phyloP scores from a whole-genome alignment of 2,888 invertebrate species.

The Eupithecia subumbrata region DNA sequence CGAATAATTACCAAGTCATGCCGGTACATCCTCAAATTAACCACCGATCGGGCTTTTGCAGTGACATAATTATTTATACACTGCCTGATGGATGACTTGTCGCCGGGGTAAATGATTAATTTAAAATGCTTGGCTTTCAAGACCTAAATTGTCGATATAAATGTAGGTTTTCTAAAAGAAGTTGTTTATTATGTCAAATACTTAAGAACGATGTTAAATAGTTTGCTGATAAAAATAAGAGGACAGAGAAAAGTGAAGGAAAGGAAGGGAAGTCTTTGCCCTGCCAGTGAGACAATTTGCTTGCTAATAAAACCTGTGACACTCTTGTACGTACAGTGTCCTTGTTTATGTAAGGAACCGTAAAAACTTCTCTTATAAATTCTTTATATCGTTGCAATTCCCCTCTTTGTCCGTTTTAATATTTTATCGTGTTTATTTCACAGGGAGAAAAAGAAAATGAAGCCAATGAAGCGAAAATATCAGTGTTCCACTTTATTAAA shows the following conservation, averaged over 20 bases:
- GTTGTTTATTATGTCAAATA: too few relatives aligned
- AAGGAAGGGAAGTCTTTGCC: not conserved
- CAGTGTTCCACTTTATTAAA: constrained; percentile 9
- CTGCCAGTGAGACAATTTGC: not conserved
- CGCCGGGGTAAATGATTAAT: not conserved
- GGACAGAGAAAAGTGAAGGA: not conserved
- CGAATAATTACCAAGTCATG: not conserved
- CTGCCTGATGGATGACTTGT: too few relatives aligned
- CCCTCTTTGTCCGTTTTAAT: not conserved
- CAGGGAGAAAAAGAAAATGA: not conserved
- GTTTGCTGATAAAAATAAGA: too few relatives aligned
- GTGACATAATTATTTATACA: too few relatives aligned
- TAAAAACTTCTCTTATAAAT: constrained; percentile 5
- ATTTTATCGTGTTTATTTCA: constrained; percentile 14
- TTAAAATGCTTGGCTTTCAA: too few relatives aligned
- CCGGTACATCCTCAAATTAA: too few relatives aligned
- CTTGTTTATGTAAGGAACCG: not conserved
- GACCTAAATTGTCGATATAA: too few relatives aligned
- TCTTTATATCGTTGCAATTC: constrained; percentile 1
- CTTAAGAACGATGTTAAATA: too few relatives aligned
- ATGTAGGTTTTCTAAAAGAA: too few relatives aligned
- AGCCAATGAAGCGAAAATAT: constrained; percentile 5
- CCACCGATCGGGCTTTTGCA: too few relatives aligned
- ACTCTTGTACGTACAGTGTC: not conserved
- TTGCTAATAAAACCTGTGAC: not conserved